Evolutionary conservation across 2,888 invertebrate species (phyloP), one percentile per base, ranked within the genome.

Genomic region (Macaria notata): DNA sequence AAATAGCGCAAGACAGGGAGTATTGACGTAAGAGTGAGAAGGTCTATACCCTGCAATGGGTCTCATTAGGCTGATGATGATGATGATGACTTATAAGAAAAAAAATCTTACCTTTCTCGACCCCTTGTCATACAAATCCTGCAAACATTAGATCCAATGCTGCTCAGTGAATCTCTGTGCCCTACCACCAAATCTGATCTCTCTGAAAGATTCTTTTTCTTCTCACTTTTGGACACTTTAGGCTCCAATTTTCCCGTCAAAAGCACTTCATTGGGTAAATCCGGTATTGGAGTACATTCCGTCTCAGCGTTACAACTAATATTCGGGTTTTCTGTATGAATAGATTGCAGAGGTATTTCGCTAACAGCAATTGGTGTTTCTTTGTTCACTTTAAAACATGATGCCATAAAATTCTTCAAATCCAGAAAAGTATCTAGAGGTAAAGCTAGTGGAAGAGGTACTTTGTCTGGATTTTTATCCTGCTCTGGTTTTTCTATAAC

Each of bases 61-160:
- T n/a, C n/a, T n/a, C n/a, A n/a, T n/a, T n/a, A n/a, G n/a, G n/a
- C n/a, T 19, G 19, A 19, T 19, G 19, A 19, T 19, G 19, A 19
- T 19, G 19, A 19, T 19, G 19, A 19, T 2, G 19, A 19, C 19
- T 19, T 19, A 19, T 19, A 2, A 36, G 5, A 36, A 36, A 36
- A 7, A 1, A 36, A 36, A 36, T 36, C 53, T 63, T 56, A 88
- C 90, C 90, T 88, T 70, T 90, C 90, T 45, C 83, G 76, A 53
- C 91, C 91, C 57, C 86, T 77, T 3, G 90, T 90, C 91, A 92
- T 92, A 86, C 95, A 95, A 74, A 95, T 95, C 68, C 94, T 92
- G 80, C 94, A 95, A 70, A 93, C 93, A 73, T 90, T 93, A 43
- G 93, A 93, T 47, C 92, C 92, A 66, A 93, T 92, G 69, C 93